Evolutionary conservation across 2,113 vertebrate genomes (phyloP), one percentile per base, ranked within the genome.

Genomic region (Trogon surrucura): DNA sequence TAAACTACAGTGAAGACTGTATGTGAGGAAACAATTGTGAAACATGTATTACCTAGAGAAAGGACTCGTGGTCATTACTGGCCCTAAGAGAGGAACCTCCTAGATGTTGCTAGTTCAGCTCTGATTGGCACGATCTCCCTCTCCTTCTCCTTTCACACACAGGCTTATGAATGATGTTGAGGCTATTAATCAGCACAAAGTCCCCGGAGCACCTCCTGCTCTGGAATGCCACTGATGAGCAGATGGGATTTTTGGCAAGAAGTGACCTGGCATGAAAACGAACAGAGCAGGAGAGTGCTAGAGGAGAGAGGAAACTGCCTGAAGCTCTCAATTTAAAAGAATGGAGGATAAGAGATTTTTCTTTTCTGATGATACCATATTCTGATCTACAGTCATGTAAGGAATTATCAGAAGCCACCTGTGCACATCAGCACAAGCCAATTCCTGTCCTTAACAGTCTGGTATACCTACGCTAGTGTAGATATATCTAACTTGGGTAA

Each of bases 161-260:
- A 81, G 85, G 65, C 58, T 73, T 22, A 29, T 92, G 92, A 94
- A 84, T 77, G 82, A 94, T 85, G 62, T 56, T 85, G 78, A 91
- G 34, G 64, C 48, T 90, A 95, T 96, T 96, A 94, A 96, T 94
- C 91, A 93, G 81, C 85, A 73, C 32, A 38, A 91, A 88, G 22
- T 97, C 91, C 91, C 94, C 57, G 85, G 91, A 93, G 57, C 21
- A 82, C 84, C 75, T 97, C 93, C 83, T 96, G 96, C 85, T 94
- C 88, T 93, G 96, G 91, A 97, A 97, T 89, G 95, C 71, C 87
- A 89, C 94, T 91, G 94, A 95, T 85, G 93, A 98, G 89, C 86
- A 97, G 94, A 97, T 96, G 96, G 89, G 89, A 80, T 85, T 95
- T 96, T 97, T 97, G 97, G 96, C 94, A 96, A 94, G 95, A 95